Evolutionary conservation across 2,888 invertebrate genomes (phyloP).

Genomic region (Keiferia lycopersicella): DNA sequence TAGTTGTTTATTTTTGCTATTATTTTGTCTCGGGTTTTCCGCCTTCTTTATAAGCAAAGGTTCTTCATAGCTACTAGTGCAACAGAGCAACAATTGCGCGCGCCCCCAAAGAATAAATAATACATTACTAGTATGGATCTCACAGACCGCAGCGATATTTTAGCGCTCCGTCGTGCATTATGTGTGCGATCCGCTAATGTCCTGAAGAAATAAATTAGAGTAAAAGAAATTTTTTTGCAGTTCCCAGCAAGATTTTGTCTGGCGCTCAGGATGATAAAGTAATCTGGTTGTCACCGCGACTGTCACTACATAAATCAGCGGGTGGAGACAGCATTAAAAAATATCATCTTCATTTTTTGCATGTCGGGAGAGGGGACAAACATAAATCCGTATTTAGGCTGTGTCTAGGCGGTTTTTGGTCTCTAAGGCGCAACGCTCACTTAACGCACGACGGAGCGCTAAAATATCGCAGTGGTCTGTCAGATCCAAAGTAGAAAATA

Average conservation of each 20-base stretch:
- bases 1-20: not conserved
- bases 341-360: slow-evolving; percentile 18
- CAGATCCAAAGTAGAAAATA: too few species aligned
- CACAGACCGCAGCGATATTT: too few species aligned
- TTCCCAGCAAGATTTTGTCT: not conserved
- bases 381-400: not conserved
- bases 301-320: slow-evolving; percentile 23
- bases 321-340: slow-evolving; percentile 7
- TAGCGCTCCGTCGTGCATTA: too few species aligned
- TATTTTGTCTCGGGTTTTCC: not conserved
- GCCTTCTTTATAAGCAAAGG: not conserved
- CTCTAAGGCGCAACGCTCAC: not conserved
- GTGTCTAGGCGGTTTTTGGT: not conserved
- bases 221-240: not conserved
- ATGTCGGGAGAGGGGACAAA: slow-evolving; percentile 4
- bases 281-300: slow-evolving; percentile 19
- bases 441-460: too few species aligned
- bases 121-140: too few species aligned
- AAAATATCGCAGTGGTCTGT: too few species aligned
- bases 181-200: too few species aligned
- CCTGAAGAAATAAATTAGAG: not conserved
- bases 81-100: too few species aligned
- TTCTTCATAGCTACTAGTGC: not conserved
- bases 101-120: too few species aligned
- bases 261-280: slow-evolving; percentile 16